A percentile compares a stretch with the other conserved stretches of the same genome.
Evolutionary conservation across 2,797 vertebrate species (phyloP).

Genomic region (Acanthis flammea): DNA sequence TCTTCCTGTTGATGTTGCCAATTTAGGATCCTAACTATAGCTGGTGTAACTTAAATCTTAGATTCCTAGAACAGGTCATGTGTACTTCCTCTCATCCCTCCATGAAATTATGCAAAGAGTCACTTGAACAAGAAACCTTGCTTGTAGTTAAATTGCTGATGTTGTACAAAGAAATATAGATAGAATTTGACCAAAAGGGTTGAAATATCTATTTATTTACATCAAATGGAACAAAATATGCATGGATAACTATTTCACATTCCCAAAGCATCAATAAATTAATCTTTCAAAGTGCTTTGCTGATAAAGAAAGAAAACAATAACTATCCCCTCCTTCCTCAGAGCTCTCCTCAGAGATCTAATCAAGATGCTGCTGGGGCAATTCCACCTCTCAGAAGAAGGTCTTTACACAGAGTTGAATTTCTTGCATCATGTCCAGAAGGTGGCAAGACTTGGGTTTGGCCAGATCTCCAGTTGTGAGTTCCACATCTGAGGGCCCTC

Average conservation of each 20-base stretch:
- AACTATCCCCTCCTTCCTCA: constrained; percentile 69
- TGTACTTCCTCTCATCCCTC: neutral
- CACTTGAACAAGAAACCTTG: neutral
- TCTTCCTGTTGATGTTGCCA: neutral
- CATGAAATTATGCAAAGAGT: neutral
- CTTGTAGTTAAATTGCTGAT: neutral
- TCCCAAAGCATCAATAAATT: constrained; percentile 50
- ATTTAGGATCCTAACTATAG: neutral
- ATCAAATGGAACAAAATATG: neutral
- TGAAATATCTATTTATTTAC: constrained; percentile 6
- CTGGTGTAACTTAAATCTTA: neutral
- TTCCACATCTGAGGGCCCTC: constrained; percentile 64
- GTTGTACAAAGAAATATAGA: neutral
- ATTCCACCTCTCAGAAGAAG: constrained; percentile 67
- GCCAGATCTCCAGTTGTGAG: constrained; percentile 67
- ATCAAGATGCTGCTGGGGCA: constrained; percentile 69
- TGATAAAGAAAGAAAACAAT: constrained; percentile 63
- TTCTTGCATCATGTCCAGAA: constrained; percentile 71
- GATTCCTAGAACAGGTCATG: neutral
- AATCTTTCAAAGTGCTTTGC: constrained; percentile 27
- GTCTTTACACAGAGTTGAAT: constrained; percentile 69
- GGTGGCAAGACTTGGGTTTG: constrained; percentile 68
- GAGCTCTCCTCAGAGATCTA: constrained; percentile 65
- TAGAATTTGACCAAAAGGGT: neutral
- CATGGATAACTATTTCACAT: constrained; percentile 43